Evolutionary conservation across 2,888 invertebrate genomes (phyloP), one percentile per base, ranked within the genome.

Genomic region (Amorpha juglandis): DNA sequence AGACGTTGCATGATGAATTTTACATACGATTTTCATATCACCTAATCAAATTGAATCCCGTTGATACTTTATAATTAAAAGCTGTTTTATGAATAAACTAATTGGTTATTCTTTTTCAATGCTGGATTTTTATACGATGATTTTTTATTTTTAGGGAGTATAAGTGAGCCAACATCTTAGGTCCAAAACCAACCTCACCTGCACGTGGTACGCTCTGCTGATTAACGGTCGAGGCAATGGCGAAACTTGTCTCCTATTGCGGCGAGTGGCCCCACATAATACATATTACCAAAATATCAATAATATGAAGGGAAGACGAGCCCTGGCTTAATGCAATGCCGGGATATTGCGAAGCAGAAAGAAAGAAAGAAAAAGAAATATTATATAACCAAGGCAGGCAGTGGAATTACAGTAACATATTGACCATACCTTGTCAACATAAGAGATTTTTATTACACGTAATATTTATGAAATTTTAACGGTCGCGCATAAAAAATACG

Each of bases 1-100:
- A 70, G 74, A 82, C 83, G 77, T 80, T 78, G 74, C 71, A 78
- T 77, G 70, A 83, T 87, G 85, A 88, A 88, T 90, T 89, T 88
- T 82, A 87, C 81, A 87, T 83, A 78, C 78, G 81, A 78, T 81
- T 81, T 77, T 74, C 69, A 67, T 72, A 63, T 55, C 77, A 77
- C 70, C 72, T 75, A 77, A 76, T 79, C 77, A 78, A 75, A 71
- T 55, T 55, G 45, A 65, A 70, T 65, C 64, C 69, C 68, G 72
- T 72, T 70, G 69, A 68, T 73, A 73, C 71, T 68, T 68, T 70
- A 38, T 38, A 16, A 9, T 35, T n/a, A 16, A 16, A 55, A 16
- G 9, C n/a, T 9, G 6, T 35, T 55, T 35, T 7, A 33, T 53
- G 14, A 7, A 7, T 6, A 53, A n/a, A n/a, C 14, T 33, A 53